These are phyloP conservation scores for Psilopsiagon aymara DNA, from an alignment of 2,113 vertebrate genomes.

Conservation along the genomic window DNA sequence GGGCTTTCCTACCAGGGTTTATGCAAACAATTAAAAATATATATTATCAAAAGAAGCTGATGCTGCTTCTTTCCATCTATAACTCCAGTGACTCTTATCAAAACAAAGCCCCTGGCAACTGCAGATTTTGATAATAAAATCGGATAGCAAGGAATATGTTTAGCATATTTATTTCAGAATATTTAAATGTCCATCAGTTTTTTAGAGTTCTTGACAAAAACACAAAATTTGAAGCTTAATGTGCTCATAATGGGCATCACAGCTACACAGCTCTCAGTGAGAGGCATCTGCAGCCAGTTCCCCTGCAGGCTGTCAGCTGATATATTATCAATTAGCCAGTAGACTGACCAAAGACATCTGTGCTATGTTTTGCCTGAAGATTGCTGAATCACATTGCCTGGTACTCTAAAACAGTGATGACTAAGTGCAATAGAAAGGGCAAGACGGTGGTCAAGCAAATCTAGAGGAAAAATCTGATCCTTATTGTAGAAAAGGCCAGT, in stretches of 20 bases:
- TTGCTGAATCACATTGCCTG: slow-evolving; percentile 37
- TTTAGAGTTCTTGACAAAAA: background rate
- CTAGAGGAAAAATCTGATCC: background rate
- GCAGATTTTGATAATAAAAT: background rate
- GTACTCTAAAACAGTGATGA: background rate
- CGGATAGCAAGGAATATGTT: background rate
- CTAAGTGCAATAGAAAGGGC: background rate
- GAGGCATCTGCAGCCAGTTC: slow-evolving; percentile 15
- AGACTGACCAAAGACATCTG: slow-evolving; percentile 15
- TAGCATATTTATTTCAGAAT: background rate
- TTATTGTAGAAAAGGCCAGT: background rate
- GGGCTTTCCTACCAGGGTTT: background rate
- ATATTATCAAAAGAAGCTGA: background rate
- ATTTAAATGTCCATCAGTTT: background rate
- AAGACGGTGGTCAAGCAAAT: background rate
- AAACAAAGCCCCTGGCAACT: background rate
- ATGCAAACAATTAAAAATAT: slow-evolving; percentile 19
- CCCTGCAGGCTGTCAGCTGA: background rate
- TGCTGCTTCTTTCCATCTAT: background rate
- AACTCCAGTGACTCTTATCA: background rate
- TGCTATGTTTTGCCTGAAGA: background rate
- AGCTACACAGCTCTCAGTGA: background rate
- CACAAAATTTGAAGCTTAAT: background rate
- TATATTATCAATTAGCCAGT: slow-evolving; percentile 34
- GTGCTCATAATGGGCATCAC: background rate